Conservation (phyloP, 2,888 invertebrate species). For the Fragum sueziense region DNA sequence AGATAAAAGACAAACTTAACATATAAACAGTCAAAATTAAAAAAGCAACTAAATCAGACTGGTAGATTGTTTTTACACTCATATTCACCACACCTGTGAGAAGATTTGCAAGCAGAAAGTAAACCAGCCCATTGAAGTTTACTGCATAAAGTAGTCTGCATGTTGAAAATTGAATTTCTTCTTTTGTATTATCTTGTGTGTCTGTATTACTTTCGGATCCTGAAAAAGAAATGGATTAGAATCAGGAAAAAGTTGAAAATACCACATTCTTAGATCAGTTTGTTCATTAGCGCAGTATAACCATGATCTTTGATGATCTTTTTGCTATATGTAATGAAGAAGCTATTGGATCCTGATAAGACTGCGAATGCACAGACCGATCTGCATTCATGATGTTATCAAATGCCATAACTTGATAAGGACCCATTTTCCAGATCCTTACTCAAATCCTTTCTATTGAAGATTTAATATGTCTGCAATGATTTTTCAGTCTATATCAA, state of each 20-base stretch:
- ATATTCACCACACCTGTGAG: conserved; percentile 93
- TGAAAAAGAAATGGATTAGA: neutral
- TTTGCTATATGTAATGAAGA: too few relatives aligned
- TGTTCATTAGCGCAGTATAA: neutral
- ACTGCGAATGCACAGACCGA: too few relatives aligned
- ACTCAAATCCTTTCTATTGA: too few relatives aligned
- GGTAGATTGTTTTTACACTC: conserved; percentile 85
- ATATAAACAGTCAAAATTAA: conserved; percentile 73
- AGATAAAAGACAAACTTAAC: conserved; percentile 65
- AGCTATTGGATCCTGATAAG: too few relatives aligned
- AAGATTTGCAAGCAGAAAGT: conserved; percentile 92
- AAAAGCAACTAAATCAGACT: conserved; percentile 62
- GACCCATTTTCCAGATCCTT: too few relatives aligned
- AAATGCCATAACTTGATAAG: too few relatives aligned
- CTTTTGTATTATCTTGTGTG: neutral
- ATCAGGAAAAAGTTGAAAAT: neutral
- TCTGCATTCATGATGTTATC: too few relatives aligned
- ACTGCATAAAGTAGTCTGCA: conserved; percentile 86
- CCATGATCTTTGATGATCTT: neutral
- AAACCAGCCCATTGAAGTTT: conserved; percentile 91
- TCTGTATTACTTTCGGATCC: too few relatives aligned
- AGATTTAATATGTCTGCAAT: too few relatives aligned
- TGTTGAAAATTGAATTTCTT: conserved; percentile 20
- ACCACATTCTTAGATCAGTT: neutral
- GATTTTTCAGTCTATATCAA: too few relatives aligned